Conservation (phyloP, 2,888 invertebrate species). For the Megastigmus dorsalis region DNA sequence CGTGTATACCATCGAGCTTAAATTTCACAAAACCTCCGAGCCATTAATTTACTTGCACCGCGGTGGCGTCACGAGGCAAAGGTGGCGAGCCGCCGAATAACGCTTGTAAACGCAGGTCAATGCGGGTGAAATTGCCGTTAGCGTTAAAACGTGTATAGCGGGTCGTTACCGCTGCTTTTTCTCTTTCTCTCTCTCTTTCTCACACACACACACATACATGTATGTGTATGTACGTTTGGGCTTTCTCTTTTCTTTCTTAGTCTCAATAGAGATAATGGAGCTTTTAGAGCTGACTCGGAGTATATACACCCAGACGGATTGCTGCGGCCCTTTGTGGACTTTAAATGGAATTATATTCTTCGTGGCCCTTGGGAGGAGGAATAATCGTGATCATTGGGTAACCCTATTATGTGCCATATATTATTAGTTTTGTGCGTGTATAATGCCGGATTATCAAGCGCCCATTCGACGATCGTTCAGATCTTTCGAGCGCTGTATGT, state of each 20-base stretch:
- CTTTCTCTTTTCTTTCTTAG: constrained; percentile 22
- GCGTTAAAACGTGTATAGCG: background rate
- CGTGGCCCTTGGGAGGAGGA: background rate
- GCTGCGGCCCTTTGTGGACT: background rate
- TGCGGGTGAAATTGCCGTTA: constrained; percentile 47
- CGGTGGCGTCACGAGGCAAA: background rate
- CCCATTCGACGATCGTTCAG: background rate
- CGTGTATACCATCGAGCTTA: too few relatives aligned
- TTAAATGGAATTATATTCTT: constrained; percentile 9
- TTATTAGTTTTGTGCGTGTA: constrained; percentile 6
- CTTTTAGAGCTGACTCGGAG: background rate
- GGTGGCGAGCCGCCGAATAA: constrained; percentile 27
- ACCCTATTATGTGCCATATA: constrained; percentile 4
- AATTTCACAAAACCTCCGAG: constrained; percentile 28
- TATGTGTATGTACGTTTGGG: background rate
- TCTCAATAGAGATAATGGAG: background rate
- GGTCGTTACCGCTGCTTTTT: background rate
- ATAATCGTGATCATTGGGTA: constrained; percentile 24
- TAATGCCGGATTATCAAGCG: background rate
- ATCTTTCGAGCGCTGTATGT: too few relatives aligned
- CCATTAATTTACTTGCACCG: constrained; percentile 42
- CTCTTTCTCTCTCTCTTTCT: too few relatives aligned
- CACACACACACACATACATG: too few relatives aligned
- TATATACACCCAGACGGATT: too few relatives aligned
- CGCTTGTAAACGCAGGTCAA: constrained; percentile 42